A percentile compares a stretch with the other conserved stretches of the same genome.
phyloP scores from a whole-genome alignment of 1,140 invertebrate species.

The Probaryconus sp. region DNA sequence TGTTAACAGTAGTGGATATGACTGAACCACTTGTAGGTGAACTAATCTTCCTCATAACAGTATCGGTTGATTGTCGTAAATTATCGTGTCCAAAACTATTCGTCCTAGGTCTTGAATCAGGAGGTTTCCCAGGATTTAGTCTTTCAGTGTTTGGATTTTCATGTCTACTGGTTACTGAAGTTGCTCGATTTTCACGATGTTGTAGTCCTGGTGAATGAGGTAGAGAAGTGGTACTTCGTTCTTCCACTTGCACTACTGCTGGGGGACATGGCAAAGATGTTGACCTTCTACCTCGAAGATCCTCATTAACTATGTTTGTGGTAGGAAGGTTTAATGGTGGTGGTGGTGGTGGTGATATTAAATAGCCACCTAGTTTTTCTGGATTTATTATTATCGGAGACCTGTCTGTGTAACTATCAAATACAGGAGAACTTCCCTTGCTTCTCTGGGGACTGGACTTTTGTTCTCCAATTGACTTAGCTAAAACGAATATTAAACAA shows the following conservation, averaged over 20 bases:
- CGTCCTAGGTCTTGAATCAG: conserved; percentile 50
- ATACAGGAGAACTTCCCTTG: conserved; percentile 73
- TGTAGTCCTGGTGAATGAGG: conserved; percentile 71
- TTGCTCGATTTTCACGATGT: conserved; percentile 61
- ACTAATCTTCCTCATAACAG: conserved; percentile 31
- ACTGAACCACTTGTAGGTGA: conserved; percentile 22
- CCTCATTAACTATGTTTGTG: conserved; percentile 39
- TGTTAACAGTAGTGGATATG: conserved; percentile 8
- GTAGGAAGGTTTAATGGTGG: conserved; percentile 6
- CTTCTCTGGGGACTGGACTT: conserved; percentile 59
- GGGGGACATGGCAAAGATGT: conserved; percentile 72
- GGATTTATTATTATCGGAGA: conserved; percentile 72
- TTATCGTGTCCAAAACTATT: conserved; percentile 56
- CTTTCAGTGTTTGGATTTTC: conserved; percentile 59
- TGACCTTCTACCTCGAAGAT: conserved; percentile 70
- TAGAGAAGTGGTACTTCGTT: conserved; percentile 75
- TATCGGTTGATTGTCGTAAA: conserved; percentile 6
- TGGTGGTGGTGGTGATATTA: too few species aligned
- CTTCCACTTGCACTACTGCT: conserved; percentile 61
- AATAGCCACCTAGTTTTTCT: conserved; percentile 70
- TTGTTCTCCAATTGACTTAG: conserved; percentile 56
- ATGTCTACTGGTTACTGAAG: conserved; percentile 55
- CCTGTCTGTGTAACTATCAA: conserved; percentile 68
- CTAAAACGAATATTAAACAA: neutral
- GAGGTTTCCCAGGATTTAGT: conserved; percentile 24